Evolutionary conservation across 2,888 invertebrate genomes (phyloP).

Genomic region (Allygus modestus): DNA sequence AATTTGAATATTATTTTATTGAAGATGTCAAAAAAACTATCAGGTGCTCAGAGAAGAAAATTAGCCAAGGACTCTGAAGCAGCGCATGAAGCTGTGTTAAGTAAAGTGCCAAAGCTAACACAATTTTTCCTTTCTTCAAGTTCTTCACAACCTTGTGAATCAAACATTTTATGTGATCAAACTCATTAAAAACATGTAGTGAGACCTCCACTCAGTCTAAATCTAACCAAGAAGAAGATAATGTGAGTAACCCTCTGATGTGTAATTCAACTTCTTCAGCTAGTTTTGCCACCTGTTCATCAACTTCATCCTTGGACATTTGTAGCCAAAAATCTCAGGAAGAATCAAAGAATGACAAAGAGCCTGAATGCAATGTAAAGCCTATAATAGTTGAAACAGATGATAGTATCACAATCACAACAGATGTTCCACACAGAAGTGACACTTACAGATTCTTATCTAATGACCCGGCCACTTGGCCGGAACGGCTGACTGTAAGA

Average conservation of each 20-base stretch:
- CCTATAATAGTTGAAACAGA: constrained; percentile 7
- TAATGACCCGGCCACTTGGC: constrained; percentile 25
- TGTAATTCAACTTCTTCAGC: constrained; percentile 10
- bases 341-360: neutral
- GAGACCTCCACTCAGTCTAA: constrained; percentile 5
- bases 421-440: constrained; percentile 1
- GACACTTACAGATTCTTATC: neutral
- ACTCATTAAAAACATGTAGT: constrained; percentile 10
- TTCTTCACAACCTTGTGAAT: neutral
- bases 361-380: neutral
- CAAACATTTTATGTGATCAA: neutral
- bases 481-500: constrained; percentile 6
- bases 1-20: neutral
- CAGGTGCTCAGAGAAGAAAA: constrained; percentile 41
- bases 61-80: constrained; percentile 13
- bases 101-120: constrained; percentile 49
- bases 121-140: constrained; percentile 9
- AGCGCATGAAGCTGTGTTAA: constrained; percentile 6
- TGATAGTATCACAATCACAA: constrained; percentile 1
- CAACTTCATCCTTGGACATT: neutral
- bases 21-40: constrained; percentile 44
- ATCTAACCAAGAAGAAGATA: neutral
- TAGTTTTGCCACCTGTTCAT: constrained; percentile 15
- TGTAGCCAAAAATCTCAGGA: constrained; percentile 13
- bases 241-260: neutral